Evolutionary conservation across 2,888 invertebrate genomes (phyloP).

Genomic region (Orthosia gracilis): DNA sequence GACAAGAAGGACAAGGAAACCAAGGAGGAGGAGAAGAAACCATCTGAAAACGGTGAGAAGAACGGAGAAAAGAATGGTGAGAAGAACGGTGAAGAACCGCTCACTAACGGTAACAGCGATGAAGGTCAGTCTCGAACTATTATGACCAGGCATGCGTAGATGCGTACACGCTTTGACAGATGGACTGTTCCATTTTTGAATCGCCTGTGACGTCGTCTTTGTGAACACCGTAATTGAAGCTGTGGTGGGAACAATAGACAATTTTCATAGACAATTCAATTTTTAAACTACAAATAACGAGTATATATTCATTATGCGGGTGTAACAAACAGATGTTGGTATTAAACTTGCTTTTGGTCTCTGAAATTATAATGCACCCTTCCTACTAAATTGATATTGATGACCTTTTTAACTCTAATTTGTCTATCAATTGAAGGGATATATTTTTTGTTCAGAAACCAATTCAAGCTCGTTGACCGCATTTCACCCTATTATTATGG

Average conservation of each 20-base stretch:
- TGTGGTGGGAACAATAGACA: not conserved
- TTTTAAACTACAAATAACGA: constrained; percentile 41
- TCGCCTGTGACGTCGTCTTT: constrained; percentile 17
- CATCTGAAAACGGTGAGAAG: constrained; percentile 87
- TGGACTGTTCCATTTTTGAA: constrained; percentile 54
- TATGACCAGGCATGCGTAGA: constrained; percentile 79
- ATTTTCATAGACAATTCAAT: constrained; percentile 17
- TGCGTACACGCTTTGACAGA: constrained; percentile 80
- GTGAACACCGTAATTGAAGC: not conserved
- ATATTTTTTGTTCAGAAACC: constrained; percentile 46
- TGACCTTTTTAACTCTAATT: constrained; percentile 27
- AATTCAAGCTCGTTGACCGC: constrained; percentile 30
- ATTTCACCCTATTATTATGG: constrained; percentile 65
- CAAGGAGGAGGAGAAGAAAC: constrained; percentile 90
- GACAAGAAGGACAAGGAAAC: constrained; percentile 92
- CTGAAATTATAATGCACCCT: constrained; percentile 42
- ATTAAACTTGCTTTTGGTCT: constrained; percentile 13
- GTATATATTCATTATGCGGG: constrained; percentile 57
- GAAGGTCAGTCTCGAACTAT: constrained; percentile 89
- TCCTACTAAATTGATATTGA: constrained; percentile 37
- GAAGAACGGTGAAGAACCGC: constrained; percentile 89
- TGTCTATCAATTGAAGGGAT: constrained; percentile 28
- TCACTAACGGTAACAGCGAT: constrained; percentile 90
- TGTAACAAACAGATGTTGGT: constrained; percentile 51
- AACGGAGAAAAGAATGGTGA: constrained; percentile 85